phyloP scores from a whole-genome alignment of 2,113 vertebrate species.

The Callospermophilus lateralis region DNA sequence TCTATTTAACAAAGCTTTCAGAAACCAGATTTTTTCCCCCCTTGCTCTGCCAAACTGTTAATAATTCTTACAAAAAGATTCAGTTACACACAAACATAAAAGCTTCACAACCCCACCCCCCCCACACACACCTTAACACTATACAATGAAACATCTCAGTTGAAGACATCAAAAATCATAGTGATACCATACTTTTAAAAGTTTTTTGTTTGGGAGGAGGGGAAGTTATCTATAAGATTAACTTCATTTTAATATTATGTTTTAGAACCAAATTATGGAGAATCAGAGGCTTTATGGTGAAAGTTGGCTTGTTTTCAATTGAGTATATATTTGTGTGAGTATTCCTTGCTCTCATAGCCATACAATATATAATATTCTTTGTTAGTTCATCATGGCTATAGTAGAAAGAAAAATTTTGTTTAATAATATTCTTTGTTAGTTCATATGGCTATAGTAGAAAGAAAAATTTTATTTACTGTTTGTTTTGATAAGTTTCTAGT shows the following conservation, averaged over 20 bases:
- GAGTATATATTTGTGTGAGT: not conserved
- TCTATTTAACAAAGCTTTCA: conserved; percentile 21
- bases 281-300: not conserved
- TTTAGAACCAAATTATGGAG: too few relatives aligned
- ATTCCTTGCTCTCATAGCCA: not conserved
- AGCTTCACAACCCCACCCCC: too few relatives aligned
- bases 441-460: not conserved
- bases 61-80: conserved; percentile 39
- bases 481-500: conserved; percentile 34
- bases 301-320: not conserved
- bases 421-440: not conserved
- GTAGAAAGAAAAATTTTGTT: not conserved
- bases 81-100: not conserved
- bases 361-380: not conserved
- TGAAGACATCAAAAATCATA: not conserved
- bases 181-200: not conserved
- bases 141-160: not conserved
- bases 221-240: conserved; percentile 13
- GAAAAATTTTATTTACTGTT: not conserved
- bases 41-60: not conserved
- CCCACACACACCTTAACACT: not conserved
- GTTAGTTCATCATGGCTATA: not conserved
- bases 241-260: not conserved
- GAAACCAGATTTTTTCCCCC: not conserved
- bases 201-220: not conserved